Base-by-base conservation (phyloP, 2,797 vertebrate genomes). In the Eptatretus atami region DNA sequence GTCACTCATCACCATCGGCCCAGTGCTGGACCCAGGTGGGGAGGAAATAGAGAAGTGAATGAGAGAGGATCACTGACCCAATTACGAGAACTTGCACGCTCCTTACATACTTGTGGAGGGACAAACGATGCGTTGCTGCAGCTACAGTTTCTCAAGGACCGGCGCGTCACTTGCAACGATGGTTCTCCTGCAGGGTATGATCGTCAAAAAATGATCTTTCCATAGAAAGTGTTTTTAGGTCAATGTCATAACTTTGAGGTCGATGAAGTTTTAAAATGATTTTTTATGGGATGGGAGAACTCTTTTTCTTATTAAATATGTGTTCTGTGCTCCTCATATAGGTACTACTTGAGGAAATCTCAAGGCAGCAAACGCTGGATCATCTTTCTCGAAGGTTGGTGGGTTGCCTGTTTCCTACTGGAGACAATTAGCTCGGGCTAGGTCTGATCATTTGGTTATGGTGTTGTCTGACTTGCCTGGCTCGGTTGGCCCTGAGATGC, bases 281-380 rank as follows among this genome's bases (percentile, higher is more conserved):
- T 44, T 44, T 44, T 44, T 44, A 4, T 44, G 31, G 31, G 6
- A 44, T 44, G 31, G 31, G 31, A 44, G 31, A 44, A 44, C 31
- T 44, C 4, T 44, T 44, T 44, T 44, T 44, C 31, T 44, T 44
- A 44, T 44, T 4, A 44, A 44, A 44, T 44, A 44, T 44, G 6
- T 8, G 4, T 44, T 44, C 31, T 44, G 31, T 44, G 31, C 11
- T 9, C 55, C 10, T 15, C 55, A 12, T n/a, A 12, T 69, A 93
- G 86, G 70, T 93, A 90, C 73, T 94, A 92, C 75, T 75, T 93
- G 71, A 90, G 86, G 72, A 84, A 92, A 71, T 92, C 87, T 19
- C 77, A 81, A 69, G 87, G 87, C 69, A 95, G 87, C 70, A 78
- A 80, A 67, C 78, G 86, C 10, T 95, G 86, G 87, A 72, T 95